Conservation (phyloP, 1,140 invertebrate genomes). For the Cataglyphis hispanica region DNA sequence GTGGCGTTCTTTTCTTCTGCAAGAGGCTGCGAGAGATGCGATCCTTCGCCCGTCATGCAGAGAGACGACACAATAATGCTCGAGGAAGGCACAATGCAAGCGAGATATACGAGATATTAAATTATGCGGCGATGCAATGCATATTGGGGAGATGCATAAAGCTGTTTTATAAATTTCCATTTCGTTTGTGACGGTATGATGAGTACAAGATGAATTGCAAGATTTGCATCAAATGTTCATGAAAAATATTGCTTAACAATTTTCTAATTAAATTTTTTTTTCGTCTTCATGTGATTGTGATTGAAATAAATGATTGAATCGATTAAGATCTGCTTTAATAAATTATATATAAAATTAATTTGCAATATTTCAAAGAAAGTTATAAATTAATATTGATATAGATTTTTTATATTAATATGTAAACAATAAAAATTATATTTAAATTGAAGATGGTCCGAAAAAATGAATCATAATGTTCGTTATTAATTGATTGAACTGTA, state of each 20-base stretch:
- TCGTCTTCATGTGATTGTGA: no score
- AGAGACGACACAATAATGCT: slow-evolving; percentile 6
- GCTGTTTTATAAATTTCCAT: not conserved
- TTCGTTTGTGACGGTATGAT: not conserved
- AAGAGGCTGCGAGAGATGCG: slow-evolving; percentile 2
- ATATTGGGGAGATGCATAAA: not conserved
- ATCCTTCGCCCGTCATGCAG: not conserved
- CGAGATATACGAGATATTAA: slow-evolving; percentile 16
- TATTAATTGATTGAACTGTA: no score
- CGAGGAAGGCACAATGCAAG: slow-evolving; percentile 33
- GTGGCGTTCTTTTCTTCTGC: slow-evolving; percentile 11
- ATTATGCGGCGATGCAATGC: slow-evolving; percentile 16
- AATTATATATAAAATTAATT: not conserved
- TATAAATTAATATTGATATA: no score
- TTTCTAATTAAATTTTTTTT: not conserved
- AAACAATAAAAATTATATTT: not conserved
- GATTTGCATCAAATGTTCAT: not conserved
- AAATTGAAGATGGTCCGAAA: no score
- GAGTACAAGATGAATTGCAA: not conserved
- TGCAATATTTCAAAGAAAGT: not conserved
- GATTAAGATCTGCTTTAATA: not conserved
- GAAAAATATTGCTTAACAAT: not conserved
- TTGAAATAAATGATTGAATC: not conserved
- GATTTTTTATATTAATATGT: not conserved
- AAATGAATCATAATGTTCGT: no score